Percentiles rank a stretch among this genome's conserved stretches.
Conservation (phyloP, 2,797 vertebrate genomes). For the Protosalanx chinensis region DNA sequence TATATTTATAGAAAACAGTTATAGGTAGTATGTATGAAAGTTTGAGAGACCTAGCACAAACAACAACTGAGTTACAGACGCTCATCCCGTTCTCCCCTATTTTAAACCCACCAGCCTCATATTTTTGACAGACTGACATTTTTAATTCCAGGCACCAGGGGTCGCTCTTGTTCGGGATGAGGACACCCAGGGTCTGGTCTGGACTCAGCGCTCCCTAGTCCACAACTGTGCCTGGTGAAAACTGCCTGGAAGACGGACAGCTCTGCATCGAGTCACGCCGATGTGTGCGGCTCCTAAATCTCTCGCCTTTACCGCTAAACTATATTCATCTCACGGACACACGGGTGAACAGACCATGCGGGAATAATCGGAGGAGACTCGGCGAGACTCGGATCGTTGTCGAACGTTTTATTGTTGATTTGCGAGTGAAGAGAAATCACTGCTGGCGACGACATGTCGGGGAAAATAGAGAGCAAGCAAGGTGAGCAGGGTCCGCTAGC, state of each 20-base stretch:
- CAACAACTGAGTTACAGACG: too few species aligned
- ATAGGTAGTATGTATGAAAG: too few species aligned
- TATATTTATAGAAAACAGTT: too few species aligned
- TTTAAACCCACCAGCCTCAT: conserved; percentile 58
- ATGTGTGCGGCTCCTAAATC: conserved; percentile 60
- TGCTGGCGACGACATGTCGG: conserved; percentile 77
- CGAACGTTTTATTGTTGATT: conserved; percentile 63
- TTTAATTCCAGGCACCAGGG: conserved; percentile 62
- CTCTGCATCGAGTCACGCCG: conserved; percentile 52
- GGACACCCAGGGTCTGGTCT: conserved; percentile 27
- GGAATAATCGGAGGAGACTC: conserved; percentile 64
- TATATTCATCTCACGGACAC: conserved; percentile 60
- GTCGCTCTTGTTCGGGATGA: conserved; percentile 45
- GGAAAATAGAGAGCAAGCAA: conserved; percentile 83
- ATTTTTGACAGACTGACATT: conserved; percentile 57
- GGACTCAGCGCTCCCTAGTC: conserved; percentile 45
- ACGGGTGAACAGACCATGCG: conserved; percentile 54
- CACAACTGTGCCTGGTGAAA: conserved; percentile 57
- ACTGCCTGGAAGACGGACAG: conserved; percentile 54
- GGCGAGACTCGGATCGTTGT: conserved; percentile 52
- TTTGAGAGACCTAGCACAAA: too few species aligned
- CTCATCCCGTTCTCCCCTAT: too few species aligned
- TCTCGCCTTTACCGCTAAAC: conserved; percentile 19
- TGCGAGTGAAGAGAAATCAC: conserved; percentile 66
- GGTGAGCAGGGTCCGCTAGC: conserved; percentile 66